A percentile compares a stretch with the other conserved stretches of the same genome.
Evolutionary conservation across 1,140 invertebrate genomes (phyloP).

Genomic region (Zaprionus camerounensis): DNA sequence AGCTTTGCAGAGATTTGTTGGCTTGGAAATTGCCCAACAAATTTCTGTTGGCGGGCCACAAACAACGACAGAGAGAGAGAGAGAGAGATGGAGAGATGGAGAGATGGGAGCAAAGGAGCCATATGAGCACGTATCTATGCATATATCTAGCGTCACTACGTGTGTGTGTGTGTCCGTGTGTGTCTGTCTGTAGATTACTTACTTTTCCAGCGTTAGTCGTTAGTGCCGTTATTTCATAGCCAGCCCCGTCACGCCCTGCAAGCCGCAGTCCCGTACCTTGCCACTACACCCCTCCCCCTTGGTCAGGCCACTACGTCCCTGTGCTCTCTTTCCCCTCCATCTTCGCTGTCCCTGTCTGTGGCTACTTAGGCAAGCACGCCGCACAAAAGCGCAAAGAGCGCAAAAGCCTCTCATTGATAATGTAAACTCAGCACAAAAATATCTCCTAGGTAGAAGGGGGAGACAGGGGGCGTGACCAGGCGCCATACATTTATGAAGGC

Average conservation of each 20-base stretch:
- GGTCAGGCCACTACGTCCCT: neutral
- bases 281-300: neutral
- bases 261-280: slow-evolving; percentile 40
- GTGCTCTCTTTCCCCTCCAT: neutral
- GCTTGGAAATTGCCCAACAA: slow-evolving; percentile 82
- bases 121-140: slow-evolving; percentile 69
- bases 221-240: slow-evolving; percentile 81
- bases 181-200: slow-evolving; percentile 70
- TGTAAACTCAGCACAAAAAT: slow-evolving; percentile 80
- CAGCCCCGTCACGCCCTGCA: slow-evolving; percentile 61
- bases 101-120: slow-evolving; percentile 16
- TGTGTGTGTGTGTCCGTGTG: neutral
- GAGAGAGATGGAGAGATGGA: neutral
- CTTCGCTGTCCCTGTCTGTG: neutral
- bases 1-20: slow-evolving; percentile 79
- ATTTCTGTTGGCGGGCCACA: slow-evolving; percentile 79
- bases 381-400: slow-evolving; percentile 70
- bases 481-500: slow-evolving; percentile 60
- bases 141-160: slow-evolving; percentile 49
- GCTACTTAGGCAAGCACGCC: slow-evolving; percentile 71
- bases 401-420: slow-evolving; percentile 80
- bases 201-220: slow-evolving; percentile 78
- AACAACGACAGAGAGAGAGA: slow-evolving; percentile 47
- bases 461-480: neutral
- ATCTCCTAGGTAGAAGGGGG: slow-evolving; percentile 44